These are phyloP conservation scores for Stylophora pistillata DNA, from an alignment of 64 coral and sea anemone genomes.

Conservation along the genomic window DNA sequence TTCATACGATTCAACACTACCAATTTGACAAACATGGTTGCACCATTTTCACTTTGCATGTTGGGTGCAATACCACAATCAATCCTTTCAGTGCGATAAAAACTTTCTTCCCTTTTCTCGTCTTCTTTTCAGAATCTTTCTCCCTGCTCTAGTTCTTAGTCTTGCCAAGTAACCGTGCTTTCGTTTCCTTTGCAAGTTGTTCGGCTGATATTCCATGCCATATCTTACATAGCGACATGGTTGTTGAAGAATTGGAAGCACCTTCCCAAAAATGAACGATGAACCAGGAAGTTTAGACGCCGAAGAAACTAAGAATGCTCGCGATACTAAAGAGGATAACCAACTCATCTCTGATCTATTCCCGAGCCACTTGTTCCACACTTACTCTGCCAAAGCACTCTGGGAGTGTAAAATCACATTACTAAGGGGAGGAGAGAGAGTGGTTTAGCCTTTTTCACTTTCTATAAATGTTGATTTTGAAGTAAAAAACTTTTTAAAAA, in stretches of 20 bases:
- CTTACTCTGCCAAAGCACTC: not conserved
- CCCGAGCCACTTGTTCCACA: not conserved
- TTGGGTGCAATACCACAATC: not conserved
- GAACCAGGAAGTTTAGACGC: not conserved
- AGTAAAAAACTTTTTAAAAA: too few species aligned
- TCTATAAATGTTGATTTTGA: too few species aligned
- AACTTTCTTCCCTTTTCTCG: slow-evolving; percentile 91
- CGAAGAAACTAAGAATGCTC: not conserved
- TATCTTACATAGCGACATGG: slow-evolving; percentile 78
- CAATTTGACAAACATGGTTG: not conserved
- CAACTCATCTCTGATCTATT: not conserved
- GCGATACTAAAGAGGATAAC: not conserved
- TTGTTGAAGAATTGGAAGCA: slow-evolving; percentile 39
- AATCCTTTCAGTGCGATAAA: slow-evolving; percentile 73
- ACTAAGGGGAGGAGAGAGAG: too few species aligned
- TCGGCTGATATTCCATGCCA: slow-evolving; percentile 98
- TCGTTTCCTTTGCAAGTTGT: slow-evolving; percentile 94
- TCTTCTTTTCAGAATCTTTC: slow-evolving; percentile 83
- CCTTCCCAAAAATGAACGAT: slow-evolving; percentile 9
- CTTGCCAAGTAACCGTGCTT: slow-evolving; percentile 96
- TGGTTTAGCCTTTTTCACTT: too few species aligned
- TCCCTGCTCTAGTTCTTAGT: slow-evolving; percentile 78
- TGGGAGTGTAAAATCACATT: not conserved
- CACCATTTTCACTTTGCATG: not conserved
- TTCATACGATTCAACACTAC: not conserved